Evolutionary conservation across 2,888 invertebrate species (phyloP), one percentile per base, ranked within the genome.

Genomic region (Venustoraphidia nigricollis): DNA sequence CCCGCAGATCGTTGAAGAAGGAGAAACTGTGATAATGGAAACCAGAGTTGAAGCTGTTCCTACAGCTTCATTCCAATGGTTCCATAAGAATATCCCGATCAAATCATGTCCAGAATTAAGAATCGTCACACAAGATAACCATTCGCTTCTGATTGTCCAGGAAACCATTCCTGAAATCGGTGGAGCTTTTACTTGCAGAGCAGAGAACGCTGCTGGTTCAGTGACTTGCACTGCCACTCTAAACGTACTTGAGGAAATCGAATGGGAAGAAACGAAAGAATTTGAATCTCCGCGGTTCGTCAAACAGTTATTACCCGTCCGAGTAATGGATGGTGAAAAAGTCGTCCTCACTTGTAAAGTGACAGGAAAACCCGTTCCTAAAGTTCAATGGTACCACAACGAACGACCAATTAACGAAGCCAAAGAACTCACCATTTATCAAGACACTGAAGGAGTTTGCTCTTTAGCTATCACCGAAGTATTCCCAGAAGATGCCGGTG

Each of bases 261-360:
- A 63, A 48, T 71, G 71, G 68, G 75, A 81, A 59, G 73, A 77
- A 56, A 69, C 73, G 1, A 68, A 68, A 44, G 78, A 78, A 62
- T 66, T 79, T 41, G 71, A 72, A 53, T 82, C 87, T 38, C 95
- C 95, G 36, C 72, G 76, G 56, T 88, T 96, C 62, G 67, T 81
- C 17, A 76, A 78, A 59, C 79, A 81, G 52, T 71, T 94, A 53
- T 70, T 79, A 47, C 80, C 88, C 4, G 67, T 81, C 9, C 77
- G 79, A 50, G 82, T 93, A 6, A 91, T 91, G 85, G 93, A 93
- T 62, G 94, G 94, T 46, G 90, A 95, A 59, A 79, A 83, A 54
- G 84, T 88, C 50, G 69, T 75, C 52, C 72, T 91, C 45, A 77
- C 71, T 35, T 89, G 89, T 59, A 70, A 79, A 59, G 79, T 90